phyloP scores from a whole-genome alignment of 35 echinoderm and acorn worm species.

The Stichopus chloronotus region DNA sequence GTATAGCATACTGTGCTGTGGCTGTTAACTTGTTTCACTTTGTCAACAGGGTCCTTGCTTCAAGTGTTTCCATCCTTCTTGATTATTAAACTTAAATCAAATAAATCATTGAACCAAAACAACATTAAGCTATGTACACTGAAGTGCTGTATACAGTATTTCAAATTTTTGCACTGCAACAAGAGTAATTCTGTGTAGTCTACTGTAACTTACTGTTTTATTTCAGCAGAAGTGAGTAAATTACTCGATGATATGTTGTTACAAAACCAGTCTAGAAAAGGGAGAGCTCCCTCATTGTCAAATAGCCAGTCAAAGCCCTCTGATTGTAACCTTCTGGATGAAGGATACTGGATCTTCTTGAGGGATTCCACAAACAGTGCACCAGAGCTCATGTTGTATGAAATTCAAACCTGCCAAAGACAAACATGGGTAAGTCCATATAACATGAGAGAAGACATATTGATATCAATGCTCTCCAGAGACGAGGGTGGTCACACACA shows the following conservation, averaged over 20 bases:
- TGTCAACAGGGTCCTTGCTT: no score
- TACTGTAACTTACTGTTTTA: conserved; percentile 73
- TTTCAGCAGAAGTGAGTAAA: conserved; percentile 66
- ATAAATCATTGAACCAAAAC: no score
- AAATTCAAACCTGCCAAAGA: not conserved
- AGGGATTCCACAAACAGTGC: conserved; percentile 67
- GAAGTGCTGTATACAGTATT: no score
- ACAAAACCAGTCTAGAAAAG: conserved; percentile 96
- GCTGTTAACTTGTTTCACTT: no score
- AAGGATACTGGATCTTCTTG: conserved; percentile 64
- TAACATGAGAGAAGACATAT: no score
- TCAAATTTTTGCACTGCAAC: not conserved
- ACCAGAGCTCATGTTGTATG: conserved; percentile 69
- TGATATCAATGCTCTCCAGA: no score
- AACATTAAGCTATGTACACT: no score
- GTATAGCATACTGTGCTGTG: no score
- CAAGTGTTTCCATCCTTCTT: no score
- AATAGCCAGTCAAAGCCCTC: conserved; percentile 97
- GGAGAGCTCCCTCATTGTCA: conserved; percentile 75
- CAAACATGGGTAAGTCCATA: no score
- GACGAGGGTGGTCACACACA: no score
- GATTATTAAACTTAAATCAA: no score
- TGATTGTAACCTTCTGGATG: conserved; percentile 70
- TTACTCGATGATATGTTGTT: conserved; percentile 78
- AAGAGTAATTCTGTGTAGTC: not conserved